Evolutionary conservation across 2,113 vertebrate species (phyloP), one percentile per base, ranked within the genome.

Genomic region (Menura novaehollandiae): DNA sequence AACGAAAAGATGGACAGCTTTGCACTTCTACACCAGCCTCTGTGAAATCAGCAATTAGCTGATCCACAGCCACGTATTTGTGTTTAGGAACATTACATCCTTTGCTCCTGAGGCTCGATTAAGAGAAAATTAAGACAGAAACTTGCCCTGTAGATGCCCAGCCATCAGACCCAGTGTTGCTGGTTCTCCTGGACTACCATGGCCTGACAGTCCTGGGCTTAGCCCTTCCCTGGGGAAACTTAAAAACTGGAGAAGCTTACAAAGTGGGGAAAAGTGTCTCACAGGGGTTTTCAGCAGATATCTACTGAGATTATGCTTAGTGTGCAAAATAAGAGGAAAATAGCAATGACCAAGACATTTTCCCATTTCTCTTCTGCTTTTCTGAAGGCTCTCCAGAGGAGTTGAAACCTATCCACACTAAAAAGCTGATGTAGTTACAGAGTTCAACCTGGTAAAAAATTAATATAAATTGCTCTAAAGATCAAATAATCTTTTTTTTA

Each of bases 381-480:
- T 77, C 62, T 90, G 71, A 77, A 90, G 16, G 13, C 15, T 68
- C 17, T 87, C 66, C 44, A 75, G n/a, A 49, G 21, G 9, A 81
- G 4, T 2, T 43, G 43, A 96, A 77, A 15, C 26, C 32, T 72
- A 30, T 51, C 15, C 35, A 47, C 10, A 4, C 9, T 43, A 76
- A 64, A 92, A 93, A 81, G 49, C 32, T 81, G 41, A 71, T 80
- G n/a, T 41, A 66, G 58, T 37, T 69, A 46, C 28, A 66, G 62
- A 62, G n/a, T 63, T 85, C 19, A 87, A 51, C 27, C 26, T 73
- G 46, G 46, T 64, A 80, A 95, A 51, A 82, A 73, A 16, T n/a
- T n/a, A 93, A 91, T 51, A 67, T 46, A 71, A 86, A 80, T 47
- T 81, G 46, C 23, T 75, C 26, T 76, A 66, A 69, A 92, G 63